phyloP scores from a whole-genome alignment of 1,140 invertebrate genomes.

The Holotrichia oblita region DNA sequence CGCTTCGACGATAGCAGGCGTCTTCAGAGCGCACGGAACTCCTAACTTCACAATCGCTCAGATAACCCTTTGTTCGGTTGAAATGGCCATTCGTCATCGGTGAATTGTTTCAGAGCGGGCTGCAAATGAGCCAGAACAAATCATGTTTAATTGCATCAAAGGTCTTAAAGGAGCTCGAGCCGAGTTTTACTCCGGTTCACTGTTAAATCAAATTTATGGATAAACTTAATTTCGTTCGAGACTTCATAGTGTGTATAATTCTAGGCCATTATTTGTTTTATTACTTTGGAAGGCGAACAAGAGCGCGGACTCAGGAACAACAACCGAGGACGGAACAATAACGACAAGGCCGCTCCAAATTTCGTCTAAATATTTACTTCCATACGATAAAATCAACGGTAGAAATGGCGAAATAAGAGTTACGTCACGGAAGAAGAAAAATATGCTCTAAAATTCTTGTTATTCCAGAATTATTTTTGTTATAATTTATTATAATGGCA shows the following conservation, averaged over 20 bases:
- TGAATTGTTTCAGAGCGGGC: conserved; percentile 55
- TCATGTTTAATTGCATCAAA: conserved; percentile 63
- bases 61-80: conserved; percentile 54
- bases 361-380: conserved; percentile 28
- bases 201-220: conserved; percentile 63
- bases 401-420: background rate
- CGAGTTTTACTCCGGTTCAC: conserved; percentile 57
- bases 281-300: conserved; percentile 47
- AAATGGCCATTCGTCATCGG: conserved; percentile 58
- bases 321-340: conserved; percentile 30
- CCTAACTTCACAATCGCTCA: conserved; percentile 54
- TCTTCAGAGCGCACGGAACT: background rate
- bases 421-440: too few relatives aligned
- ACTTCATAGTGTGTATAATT: conserved; percentile 61
- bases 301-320: conserved; percentile 14
- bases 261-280: conserved; percentile 61
- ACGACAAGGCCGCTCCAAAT: conserved; percentile 2
- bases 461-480: too few relatives aligned
- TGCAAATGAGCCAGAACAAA: conserved; percentile 59
- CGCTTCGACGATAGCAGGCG: background rate
- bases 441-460: too few relatives aligned
- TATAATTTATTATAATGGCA: too few relatives aligned
- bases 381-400: background rate
- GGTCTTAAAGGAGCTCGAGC: conserved; percentile 48
- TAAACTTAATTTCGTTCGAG: conserved; percentile 61